A percentile compares a stretch with the other conserved stretches of the same genome.
These are phyloP conservation scores for Drosophila cognata DNA, from an alignment of 2,888 invertebrate species.

Conservation along the genomic window DNA sequence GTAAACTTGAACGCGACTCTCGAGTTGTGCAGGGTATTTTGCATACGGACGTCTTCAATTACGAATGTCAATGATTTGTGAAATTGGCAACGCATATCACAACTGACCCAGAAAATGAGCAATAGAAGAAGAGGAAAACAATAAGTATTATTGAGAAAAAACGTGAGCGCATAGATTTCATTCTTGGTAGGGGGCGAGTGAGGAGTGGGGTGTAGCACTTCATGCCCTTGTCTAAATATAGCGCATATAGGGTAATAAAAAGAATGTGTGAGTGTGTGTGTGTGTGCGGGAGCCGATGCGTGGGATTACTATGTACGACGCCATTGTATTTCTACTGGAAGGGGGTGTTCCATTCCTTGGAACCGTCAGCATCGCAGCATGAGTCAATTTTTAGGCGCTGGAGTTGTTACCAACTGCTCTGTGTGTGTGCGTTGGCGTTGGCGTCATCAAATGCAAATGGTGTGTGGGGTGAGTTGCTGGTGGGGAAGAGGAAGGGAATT, in stretches of 20 bases:
- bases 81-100: conserved; percentile 34
- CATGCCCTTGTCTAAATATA: conserved; percentile 58
- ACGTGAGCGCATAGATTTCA: conserved; percentile 15
- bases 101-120: conserved; percentile 40
- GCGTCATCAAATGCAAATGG: conserved; percentile 35
- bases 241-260: conserved; percentile 33
- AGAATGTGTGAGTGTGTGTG: conserved; percentile 16
- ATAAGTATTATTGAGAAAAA: conserved; percentile 3
- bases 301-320: conserved; percentile 68
- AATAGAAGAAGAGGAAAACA: not conserved
- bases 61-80: conserved; percentile 57
- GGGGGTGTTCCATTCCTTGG: conserved; percentile 30
- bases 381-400: conserved; percentile 54
- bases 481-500: not conserved
- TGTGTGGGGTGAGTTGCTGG: not conserved
- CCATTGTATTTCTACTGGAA: conserved; percentile 47
- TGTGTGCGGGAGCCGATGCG: conserved; percentile 50
- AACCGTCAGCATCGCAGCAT: conserved; percentile 31
- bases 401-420: conserved; percentile 26
- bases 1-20: conserved; percentile 51
- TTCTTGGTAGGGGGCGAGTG: not conserved
- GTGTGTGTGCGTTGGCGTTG: conserved; percentile 16
- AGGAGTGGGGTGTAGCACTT: not conserved
- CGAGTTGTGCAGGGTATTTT: conserved; percentile 4
- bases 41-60: conserved; percentile 12